Base-by-base conservation (phyloP, 2,888 invertebrate species). In the Dynastes hyllus region DNA sequence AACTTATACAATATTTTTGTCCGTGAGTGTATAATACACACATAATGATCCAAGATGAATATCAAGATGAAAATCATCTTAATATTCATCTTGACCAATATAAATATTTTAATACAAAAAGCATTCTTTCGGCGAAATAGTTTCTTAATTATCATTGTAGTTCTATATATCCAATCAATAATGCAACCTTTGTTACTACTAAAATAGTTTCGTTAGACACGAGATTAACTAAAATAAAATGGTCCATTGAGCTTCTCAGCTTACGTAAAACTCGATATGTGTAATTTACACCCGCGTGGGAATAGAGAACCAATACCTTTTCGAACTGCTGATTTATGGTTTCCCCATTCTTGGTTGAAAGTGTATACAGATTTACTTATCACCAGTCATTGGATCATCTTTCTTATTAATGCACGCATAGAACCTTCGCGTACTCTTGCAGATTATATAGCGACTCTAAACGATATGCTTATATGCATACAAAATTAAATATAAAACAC, bases 191-290 rank as follows among this genome's bases (percentile, higher is more conserved):
- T 58, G 4, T 58, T 22, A 27, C 2, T 58, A 22, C 9, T 22
- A 55, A n/a, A 58, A 16, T 58, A 2, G n/a, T 37, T 40, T n/a
- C 32, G 16, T 16, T 11, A 37, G 6, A 65, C 6, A 65, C 29
- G n/a, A 53, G 29, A 29, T 58, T 58, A 27, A 11, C 2, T 53
- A 9, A 37, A n/a, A 27, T 53, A 53, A 70, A 70, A 70, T 70
- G 70, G 70, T 53, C 70, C 70, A 70, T 55, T 13, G 53, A 70
- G 29, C 70, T 53, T 70, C 70, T 70, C 70, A 53, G 32, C 27
- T 70, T 70, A 70, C 70, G 50, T 53, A 70, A 70, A 70, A 70
- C 70, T 32, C 37, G 70, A 70, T 70, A 70, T 70, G 32, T 70
- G 70, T 70, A 70, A 70, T 53, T 29, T 70, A 70, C 27, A 70